Base-by-base conservation (phyloP, 2,888 invertebrate species). In the Eledona agricola region DNA sequence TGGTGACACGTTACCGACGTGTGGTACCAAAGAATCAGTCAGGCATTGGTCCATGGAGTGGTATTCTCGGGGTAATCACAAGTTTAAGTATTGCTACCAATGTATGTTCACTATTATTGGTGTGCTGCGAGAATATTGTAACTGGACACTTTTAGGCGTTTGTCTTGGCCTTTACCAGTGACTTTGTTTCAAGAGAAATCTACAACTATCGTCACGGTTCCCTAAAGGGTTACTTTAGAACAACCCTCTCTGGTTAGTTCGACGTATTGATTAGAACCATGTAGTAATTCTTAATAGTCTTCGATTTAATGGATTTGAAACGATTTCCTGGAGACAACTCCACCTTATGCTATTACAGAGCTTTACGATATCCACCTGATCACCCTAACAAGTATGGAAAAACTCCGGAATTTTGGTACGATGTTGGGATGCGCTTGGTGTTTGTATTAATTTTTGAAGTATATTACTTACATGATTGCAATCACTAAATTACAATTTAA, bases 41-140 rank as follows among this genome's bases (percentile, higher is more conserved):
- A 4, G 65, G 69, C 7, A 64, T 73, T 5, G 62, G 64, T 2
- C 62, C 67, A 2, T 72, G 71, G 71, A 64, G 64, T 38, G 63
- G 62, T 4, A 63, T 72, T 25, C 40, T 73, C 5, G 35, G 63
- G 28, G 62, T 62, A 7, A 37, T 72, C 25, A 66, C 67, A 2
- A 62, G 59, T 13, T 13, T 72, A 1, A 66, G 67, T 13, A 60
- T 64, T 4, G 61, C 62, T 10, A 64, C 65, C 1, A 73, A 73
- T 55, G 73, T 69, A n/a, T n/a, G n/a, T n/a, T n/a, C n/a, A n/a
- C n/a, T n/a, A 62, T 56, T 54, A 28, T 11, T 6, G n/a, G 15
- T 5, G 19, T n/a, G n/a, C n/a, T 17, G 5, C 7, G 11, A 19
- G 11, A 32, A 13, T 5, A 22, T 2, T 29, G 10, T 35, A 23